phyloP scores from a whole-genome alignment of 2,888 invertebrate genomes.

The Pseudoips prasinana region DNA sequence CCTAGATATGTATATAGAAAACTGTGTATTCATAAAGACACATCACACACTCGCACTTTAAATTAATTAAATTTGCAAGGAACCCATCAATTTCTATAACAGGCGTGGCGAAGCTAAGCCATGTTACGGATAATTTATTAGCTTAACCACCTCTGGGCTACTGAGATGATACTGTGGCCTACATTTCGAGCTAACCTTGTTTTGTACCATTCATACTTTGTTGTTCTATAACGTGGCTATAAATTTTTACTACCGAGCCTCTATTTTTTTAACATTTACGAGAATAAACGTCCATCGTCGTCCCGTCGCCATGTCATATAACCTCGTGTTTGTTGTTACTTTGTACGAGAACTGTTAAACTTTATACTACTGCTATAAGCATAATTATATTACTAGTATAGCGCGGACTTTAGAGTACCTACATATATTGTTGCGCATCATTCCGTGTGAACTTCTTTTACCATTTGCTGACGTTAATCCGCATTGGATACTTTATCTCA shows the following conservation, averaged over 20 bases:
- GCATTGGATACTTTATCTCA: slow-evolving; percentile 57
- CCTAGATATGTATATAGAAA: too few species aligned
- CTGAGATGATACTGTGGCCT: slow-evolving; percentile 43
- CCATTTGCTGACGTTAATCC: slow-evolving; percentile 57
- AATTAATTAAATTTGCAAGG: too few species aligned
- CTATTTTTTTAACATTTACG: slow-evolving; percentile 32
- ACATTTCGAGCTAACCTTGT: slow-evolving; percentile 36
- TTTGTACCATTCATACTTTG: slow-evolving; percentile 32
- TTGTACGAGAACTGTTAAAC: slow-evolving; percentile 31
- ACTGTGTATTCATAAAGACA: too few species aligned
- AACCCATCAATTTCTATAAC: slow-evolving; percentile 45
- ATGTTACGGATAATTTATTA: slow-evolving; percentile 47
- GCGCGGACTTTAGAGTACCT: too few species aligned
- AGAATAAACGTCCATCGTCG: slow-evolving; percentile 24
- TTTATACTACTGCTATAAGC: slow-evolving; percentile 13
- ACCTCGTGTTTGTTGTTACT: slow-evolving; percentile 33
- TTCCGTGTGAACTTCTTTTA: slow-evolving; percentile 35
- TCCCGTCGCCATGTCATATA: slow-evolving; percentile 31
- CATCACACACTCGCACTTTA: too few species aligned
- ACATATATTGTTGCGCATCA: not conserved
- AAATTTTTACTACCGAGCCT: slow-evolving; percentile 32
- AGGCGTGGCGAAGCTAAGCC: slow-evolving; percentile 26
- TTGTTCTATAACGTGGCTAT: slow-evolving; percentile 30
- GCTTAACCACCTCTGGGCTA: slow-evolving; percentile 39
- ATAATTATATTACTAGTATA: too few species aligned